phyloP scores from a whole-genome alignment of 2,113 vertebrate species.

The Vicugna pacos region DNA sequence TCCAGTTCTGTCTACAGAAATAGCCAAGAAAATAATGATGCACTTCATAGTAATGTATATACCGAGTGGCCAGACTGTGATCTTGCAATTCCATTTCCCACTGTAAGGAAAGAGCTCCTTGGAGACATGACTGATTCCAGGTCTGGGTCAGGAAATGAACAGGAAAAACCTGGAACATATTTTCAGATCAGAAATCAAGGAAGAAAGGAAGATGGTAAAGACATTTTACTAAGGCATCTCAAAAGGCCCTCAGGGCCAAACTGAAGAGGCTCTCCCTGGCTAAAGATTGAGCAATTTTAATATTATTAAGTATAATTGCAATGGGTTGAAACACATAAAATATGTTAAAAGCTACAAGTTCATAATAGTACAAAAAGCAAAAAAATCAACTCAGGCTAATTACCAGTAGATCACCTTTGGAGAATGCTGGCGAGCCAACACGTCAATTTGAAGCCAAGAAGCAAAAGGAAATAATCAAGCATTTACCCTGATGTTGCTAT shows the following conservation, averaged over 20 bases:
- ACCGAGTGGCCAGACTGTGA: not conserved
- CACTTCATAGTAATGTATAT: not conserved
- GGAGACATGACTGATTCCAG: not conserved
- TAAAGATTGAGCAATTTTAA: not conserved
- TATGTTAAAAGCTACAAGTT: not conserved
- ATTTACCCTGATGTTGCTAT: not conserved
- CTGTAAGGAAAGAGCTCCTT: not conserved
- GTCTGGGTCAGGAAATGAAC: not conserved
- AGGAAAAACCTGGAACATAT: not conserved
- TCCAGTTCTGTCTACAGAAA: not conserved
- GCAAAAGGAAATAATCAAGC: not conserved
- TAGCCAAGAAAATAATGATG: not conserved
- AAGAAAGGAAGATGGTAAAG: not conserved
- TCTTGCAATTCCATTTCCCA: not conserved
- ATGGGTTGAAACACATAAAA: not conserved
- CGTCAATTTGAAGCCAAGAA: not conserved
- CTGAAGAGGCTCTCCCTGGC: not conserved
- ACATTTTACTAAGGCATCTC: not conserved
- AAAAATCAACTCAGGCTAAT: not conserved
- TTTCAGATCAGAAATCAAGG: not conserved
- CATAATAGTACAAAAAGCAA: not conserved
- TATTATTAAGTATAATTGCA: not conserved
- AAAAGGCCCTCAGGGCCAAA: not conserved
- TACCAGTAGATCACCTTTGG: not conserved
- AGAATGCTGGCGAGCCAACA: not conserved